phyloP scores from a whole-genome alignment of 2,888 invertebrate genomes.

The Galeopsomyia nigrocyanea region DNA sequence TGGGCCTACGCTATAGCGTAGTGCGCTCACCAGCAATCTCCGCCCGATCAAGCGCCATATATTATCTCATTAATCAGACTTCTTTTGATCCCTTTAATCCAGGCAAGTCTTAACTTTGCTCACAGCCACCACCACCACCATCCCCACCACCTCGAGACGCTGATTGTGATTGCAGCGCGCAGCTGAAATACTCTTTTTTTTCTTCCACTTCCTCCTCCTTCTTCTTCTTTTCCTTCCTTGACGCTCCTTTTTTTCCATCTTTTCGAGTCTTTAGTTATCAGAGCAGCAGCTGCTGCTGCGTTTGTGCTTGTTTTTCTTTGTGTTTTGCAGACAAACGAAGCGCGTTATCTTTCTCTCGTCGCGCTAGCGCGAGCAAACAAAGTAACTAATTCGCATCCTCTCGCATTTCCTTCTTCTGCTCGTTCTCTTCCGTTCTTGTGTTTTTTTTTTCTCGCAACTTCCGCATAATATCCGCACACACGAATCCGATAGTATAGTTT shows the following conservation, averaged over 20 bases:
- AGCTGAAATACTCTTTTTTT: slow-evolving; percentile 8
- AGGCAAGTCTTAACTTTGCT: slow-evolving; percentile 10
- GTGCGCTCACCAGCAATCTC: slow-evolving; percentile 33
- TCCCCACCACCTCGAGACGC: too few species aligned
- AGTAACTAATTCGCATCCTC: too few species aligned
- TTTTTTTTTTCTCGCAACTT: not conserved
- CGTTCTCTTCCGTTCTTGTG: not conserved
- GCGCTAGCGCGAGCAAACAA: too few species aligned
- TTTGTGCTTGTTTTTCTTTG: too few species aligned
- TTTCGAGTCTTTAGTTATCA: too few species aligned
- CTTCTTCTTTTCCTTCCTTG: not conserved
- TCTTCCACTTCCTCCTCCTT: not conserved
- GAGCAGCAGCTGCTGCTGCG: too few species aligned
- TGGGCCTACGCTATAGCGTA: not conserved
- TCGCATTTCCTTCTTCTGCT: too few species aligned
- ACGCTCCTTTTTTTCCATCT: not conserved
- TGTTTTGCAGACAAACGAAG: too few species aligned
- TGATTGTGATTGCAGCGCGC: slow-evolving; percentile 1
- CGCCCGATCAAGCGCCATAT: slow-evolving; percentile 37
- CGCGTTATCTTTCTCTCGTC: too few species aligned
- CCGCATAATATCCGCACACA: too few species aligned
- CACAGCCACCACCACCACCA: too few species aligned
- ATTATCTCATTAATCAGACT: slow-evolving; percentile 47
- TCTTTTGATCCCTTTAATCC: slow-evolving; percentile 46
- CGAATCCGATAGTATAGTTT: not conserved